phyloP scores from a whole-genome alignment of 2,113 vertebrate genomes.

The Sylvietta virens region DNA sequence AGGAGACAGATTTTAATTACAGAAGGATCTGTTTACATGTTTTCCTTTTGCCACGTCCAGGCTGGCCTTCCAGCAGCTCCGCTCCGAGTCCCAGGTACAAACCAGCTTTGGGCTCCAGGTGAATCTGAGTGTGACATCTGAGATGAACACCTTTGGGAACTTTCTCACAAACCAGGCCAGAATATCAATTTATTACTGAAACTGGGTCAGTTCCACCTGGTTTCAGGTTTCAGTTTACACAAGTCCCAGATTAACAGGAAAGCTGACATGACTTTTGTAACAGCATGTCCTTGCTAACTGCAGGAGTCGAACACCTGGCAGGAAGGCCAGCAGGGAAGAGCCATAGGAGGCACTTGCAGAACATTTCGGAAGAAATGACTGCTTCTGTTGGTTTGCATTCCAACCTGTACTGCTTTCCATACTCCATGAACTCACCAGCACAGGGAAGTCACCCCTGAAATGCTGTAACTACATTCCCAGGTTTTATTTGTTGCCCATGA shows the following conservation, averaged over 20 bases:
- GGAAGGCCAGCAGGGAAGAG: neutral
- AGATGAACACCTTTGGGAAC: neutral
- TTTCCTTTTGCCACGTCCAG: neutral
- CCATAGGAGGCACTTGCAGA: accelerated
- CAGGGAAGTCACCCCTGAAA: neutral
- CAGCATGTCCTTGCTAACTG: neutral
- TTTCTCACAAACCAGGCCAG: neutral
- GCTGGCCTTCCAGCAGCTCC: neutral
- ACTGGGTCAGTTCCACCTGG: conserved; percentile 18
- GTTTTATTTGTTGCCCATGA: neutral
- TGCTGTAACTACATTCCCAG: neutral
- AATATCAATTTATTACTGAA: conserved; percentile 14
- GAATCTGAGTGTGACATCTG: neutral
- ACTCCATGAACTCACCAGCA: neutral
- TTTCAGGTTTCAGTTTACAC: conserved; percentile 30
- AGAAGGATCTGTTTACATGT: neutral
- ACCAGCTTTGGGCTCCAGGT: neutral
- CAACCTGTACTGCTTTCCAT: neutral
- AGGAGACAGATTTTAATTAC: neutral
- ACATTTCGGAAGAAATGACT: accelerated
- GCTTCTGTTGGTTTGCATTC: neutral
- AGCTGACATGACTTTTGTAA: conserved; percentile 15
- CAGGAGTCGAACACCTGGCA: neutral
- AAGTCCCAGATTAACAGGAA: conserved; percentile 28
- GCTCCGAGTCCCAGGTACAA: accelerated